Conservation (phyloP, 2,888 invertebrate genomes). For the Lasioglossum marginatum region DNA sequence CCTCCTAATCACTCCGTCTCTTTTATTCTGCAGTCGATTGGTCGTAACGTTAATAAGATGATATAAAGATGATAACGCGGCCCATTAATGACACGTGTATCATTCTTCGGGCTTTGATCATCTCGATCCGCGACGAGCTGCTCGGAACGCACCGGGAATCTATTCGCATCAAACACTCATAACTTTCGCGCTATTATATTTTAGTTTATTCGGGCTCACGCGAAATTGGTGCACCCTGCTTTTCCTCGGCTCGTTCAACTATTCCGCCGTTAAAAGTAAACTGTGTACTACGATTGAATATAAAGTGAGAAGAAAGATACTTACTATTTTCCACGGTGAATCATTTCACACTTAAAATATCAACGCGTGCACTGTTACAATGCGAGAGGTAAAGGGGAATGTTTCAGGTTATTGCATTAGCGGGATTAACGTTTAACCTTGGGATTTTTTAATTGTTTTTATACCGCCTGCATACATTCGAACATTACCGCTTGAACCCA, state of each 20-base stretch:
- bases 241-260: neutral
- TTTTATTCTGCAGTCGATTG: neutral
- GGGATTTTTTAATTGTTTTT: neutral
- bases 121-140: neutral
- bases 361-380: neutral
- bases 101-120: neutral
- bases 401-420: neutral
- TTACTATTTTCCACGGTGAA: neutral
- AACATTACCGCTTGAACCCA: slow-evolving; percentile 36
- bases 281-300: neutral
- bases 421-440: neutral
- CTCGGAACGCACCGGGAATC: neutral
- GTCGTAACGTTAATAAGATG: neutral
- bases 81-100: too few species aligned
- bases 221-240: neutral
- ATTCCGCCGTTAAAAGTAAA: neutral
- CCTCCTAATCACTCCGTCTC: neutral
- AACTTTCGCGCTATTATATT: neutral
- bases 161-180: neutral
- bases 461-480: slow-evolving; percentile 3
- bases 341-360: neutral
- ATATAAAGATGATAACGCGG: too few species aligned
- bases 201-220: neutral
- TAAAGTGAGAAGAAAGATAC: neutral
- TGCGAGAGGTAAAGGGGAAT: neutral